These are phyloP conservation scores for Chlorospingus semifuscus DNA, from an alignment of 2,797 vertebrate species.

Conservation along the genomic window DNA sequence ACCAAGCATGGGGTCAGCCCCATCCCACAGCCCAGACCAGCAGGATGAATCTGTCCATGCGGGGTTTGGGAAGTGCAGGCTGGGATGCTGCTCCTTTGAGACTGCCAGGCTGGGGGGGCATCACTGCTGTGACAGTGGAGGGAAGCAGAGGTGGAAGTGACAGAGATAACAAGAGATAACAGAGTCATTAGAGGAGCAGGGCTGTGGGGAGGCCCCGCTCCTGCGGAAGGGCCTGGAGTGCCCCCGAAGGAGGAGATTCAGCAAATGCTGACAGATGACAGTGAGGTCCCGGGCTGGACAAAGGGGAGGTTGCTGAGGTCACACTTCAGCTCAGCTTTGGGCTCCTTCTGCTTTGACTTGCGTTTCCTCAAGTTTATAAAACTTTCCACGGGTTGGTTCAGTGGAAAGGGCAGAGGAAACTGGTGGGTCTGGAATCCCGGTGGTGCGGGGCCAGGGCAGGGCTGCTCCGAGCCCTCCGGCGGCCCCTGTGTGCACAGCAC, in stretches of 20 bases:
- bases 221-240: constrained; percentile 49
- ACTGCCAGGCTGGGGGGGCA: background rate
- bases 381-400: background rate
- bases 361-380: constrained; percentile 59
- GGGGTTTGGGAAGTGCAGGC: background rate
- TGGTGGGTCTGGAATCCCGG: background rate
- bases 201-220: background rate
- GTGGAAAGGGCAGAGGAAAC: constrained; percentile 55
- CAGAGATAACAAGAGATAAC: constrained; percentile 43
- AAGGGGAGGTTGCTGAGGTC: constrained; percentile 59
- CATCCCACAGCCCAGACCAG: background rate
- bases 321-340: background rate
- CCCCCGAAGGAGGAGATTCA: constrained; percentile 18
- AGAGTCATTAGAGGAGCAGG: background rate
- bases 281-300: constrained; percentile 31
- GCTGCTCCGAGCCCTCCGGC: background rate
- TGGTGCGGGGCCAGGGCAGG: background rate
- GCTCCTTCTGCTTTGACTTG: constrained; percentile 45
- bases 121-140: background rate
- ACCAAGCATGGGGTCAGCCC: rapidly evolving
- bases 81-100: background rate
- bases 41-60: rapidly evolving
- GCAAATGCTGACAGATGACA: constrained; percentile 59
- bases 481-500: rapidly evolving
- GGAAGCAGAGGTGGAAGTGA: constrained; percentile 21